A percentile compares a stretch with the other conserved stretches of the same genome.
Evolutionary conservation across 2,797 vertebrate genomes (phyloP).

Genomic region (Trachops cirrhosus): DNA sequence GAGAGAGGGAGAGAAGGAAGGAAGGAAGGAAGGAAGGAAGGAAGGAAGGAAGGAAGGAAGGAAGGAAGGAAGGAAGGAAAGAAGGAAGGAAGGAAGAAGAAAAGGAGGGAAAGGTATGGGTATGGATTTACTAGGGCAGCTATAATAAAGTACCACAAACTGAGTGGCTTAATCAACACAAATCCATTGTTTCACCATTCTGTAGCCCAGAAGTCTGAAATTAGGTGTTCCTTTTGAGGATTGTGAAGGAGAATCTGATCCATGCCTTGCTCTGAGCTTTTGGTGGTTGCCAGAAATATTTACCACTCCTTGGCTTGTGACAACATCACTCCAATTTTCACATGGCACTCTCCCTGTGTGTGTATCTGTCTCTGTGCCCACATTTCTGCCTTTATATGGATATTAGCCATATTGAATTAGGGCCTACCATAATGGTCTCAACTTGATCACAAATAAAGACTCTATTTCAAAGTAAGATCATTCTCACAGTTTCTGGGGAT

Average conservation of each 20-base stretch:
- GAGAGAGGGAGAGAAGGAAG: neutral
- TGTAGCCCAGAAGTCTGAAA: neutral
- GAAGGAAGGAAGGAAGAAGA: neutral
- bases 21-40: neutral
- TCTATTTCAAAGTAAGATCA: neutral
- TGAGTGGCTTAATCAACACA: neutral
- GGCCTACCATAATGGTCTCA: neutral
- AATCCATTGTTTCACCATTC: no score
- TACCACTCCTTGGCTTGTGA: rapidly evolving
- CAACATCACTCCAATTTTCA: neutral
- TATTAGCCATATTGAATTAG: rapidly evolving
- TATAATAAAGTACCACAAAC: neutral
- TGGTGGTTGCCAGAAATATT: rapidly evolving
- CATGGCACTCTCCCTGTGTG: no score
- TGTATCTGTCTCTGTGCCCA: no score
- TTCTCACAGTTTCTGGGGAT: neutral
- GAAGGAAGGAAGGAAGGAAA: rapidly evolving
- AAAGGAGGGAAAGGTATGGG: rapidly evolving
- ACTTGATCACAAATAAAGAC: neutral
- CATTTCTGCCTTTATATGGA: rapidly evolving
- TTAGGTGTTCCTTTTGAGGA: no score
- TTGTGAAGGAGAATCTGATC: rapidly evolving
- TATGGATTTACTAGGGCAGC: no score
- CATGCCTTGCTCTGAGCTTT: neutral
- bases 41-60: neutral